A percentile compares a stretch with the other conserved stretches of the same genome.
phyloP scores from a whole-genome alignment of 1,140 invertebrate species.

The Zaprionus ornatus region DNA sequence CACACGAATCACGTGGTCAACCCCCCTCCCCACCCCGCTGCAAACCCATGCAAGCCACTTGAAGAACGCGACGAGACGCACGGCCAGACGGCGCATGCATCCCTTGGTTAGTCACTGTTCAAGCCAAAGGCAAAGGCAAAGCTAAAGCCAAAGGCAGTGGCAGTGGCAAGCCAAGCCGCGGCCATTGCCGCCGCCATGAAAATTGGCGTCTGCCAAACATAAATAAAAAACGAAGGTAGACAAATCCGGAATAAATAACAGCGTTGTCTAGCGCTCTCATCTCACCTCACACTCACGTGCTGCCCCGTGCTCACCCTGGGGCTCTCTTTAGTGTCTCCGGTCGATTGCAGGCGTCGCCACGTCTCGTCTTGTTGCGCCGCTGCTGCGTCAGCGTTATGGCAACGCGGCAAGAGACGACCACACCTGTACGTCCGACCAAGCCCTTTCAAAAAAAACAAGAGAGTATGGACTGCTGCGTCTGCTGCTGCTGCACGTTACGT shows the following conservation, averaged over 20 bases:
- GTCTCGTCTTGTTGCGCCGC: constrained; percentile 43
- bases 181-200: constrained; percentile 63
- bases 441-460: neutral
- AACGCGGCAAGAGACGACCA: constrained; percentile 49
- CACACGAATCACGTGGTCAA: constrained; percentile 46
- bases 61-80: constrained; percentile 30
- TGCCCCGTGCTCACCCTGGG: neutral
- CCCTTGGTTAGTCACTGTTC: constrained; percentile 31
- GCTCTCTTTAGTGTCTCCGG: constrained; percentile 20
- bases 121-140: constrained; percentile 29
- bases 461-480: constrained; percentile 7
- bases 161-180: constrained; percentile 16
- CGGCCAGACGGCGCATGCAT: constrained; percentile 40
- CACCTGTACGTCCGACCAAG: constrained; percentile 50
- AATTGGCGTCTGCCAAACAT: constrained; percentile 82
- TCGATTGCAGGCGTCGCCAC: constrained; percentile 47
- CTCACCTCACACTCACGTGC: neutral
- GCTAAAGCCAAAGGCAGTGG: constrained; percentile 18
- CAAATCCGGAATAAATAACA: constrained; percentile 81
- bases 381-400: constrained; percentile 77
- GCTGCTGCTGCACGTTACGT: constrained; percentile 59
- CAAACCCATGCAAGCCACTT: constrained; percentile 3
- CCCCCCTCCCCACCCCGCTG: neutral
- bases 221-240: constrained; percentile 81
- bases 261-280: constrained; percentile 56